Evolutionary conservation across 1,140 invertebrate species (phyloP).

Genomic region (Drosophila nebulosa): DNA sequence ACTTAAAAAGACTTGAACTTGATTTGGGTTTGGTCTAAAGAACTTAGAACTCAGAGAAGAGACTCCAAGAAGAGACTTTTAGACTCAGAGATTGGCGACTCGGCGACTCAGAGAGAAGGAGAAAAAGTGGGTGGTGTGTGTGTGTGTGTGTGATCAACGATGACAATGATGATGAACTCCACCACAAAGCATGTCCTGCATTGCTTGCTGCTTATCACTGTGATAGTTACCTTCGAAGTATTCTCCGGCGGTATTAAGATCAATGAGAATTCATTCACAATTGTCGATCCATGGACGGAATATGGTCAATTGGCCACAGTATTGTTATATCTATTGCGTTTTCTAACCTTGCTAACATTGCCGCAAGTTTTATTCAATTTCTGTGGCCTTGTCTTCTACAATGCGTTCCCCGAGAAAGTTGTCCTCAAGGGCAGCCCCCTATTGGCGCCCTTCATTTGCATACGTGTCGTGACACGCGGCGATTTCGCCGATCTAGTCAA

Average conservation of each 20-base stretch:
- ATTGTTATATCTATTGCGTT: constrained; percentile 89
- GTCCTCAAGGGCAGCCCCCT: constrained; percentile 93
- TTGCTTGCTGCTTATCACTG: constrained; percentile 87
- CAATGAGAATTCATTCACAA: constrained; percentile 83
- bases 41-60: neutral
- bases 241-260: constrained; percentile 89
- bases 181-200: constrained; percentile 89
- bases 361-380: constrained; percentile 96
- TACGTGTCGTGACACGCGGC: constrained; percentile 96
- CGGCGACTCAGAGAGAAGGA: neutral
- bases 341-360: constrained; percentile 92
- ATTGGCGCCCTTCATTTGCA: constrained; percentile 96
- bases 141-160: constrained; percentile 5
- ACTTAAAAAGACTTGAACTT: neutral
- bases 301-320: constrained; percentile 89
- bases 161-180: constrained; percentile 83
- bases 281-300: constrained; percentile 89
- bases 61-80: neutral
- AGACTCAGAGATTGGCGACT: too few species aligned
- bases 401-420: constrained; percentile 97
- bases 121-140: neutral
- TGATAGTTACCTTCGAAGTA: constrained; percentile 90
- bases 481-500: constrained; percentile 96
- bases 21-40: neutral
- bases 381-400: constrained; percentile 93